Evolutionary conservation across 37 sponge, comb jelly and placozoan species (phyloP), one percentile per base, ranked within the genome.

Genomic region (Halisarca cf. caerulea): DNA sequence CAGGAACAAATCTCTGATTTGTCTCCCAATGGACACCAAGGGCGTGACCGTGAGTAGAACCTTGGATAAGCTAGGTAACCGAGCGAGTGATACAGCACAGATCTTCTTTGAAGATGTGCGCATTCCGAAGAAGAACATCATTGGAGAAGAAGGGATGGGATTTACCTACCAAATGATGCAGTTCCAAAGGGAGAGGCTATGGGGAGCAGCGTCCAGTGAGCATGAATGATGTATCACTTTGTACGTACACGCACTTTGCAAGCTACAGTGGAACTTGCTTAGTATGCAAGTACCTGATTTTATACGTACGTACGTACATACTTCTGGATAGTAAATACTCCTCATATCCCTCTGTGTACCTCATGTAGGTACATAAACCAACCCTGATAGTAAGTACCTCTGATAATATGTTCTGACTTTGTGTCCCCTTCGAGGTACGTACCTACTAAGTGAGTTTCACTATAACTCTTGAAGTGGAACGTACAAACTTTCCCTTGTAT

Each of bases 101-200:
- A 57, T 95, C 0, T 84, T 88, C 81, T 98, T 98, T 83, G 98
- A 98, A 15, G 91, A 98, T 70, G 98, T 94, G 0, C 73, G 90
- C 9, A 89, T 98, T 4, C 98, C 98, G 0, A 69, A 61, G 15
- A 87, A 79, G 47, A 83, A 95, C 61, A 44, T 98, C 11, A 98
- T 98, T 70, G 98, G 98, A 6, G 94, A 93, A 86, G 84, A 89
- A 55, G 96, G 96, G 24, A 89, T 88, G 78, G 98, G 98, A 0
- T 98, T 98, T 85, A 85, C 83, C 20, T 95, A 95, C 84, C 98
- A 95, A 80, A 98, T 98, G 98, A 27, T 81, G 62, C 93, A 91
- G 89, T 98, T 98, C 64, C 96, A 98, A 60, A 81, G 89, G 84
- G 98, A 98, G 87, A 85, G 98, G 61, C 82, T 98, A 86, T 95